phyloP scores from a whole-genome alignment of 2,888 invertebrate genomes.

The Mesoligia furuncula region DNA sequence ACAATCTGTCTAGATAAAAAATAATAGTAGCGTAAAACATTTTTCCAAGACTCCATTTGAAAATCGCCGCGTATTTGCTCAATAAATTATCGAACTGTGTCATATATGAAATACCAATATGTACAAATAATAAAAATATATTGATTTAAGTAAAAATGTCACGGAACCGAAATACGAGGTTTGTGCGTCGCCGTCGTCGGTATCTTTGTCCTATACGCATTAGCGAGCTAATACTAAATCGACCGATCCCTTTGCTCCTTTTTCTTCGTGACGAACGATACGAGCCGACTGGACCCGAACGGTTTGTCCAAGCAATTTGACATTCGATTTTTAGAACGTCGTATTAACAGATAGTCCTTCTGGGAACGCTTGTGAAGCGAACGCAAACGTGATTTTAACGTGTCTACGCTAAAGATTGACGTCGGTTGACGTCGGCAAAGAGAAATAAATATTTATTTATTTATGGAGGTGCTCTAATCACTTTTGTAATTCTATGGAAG shows the following conservation, averaged over 20 bases:
- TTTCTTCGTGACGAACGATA: slow-evolving; percentile 78
- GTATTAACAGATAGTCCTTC: slow-evolving; percentile 84
- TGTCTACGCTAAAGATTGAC: slow-evolving; percentile 77
- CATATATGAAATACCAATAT: slow-evolving; percentile 59
- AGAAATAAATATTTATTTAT: slow-evolving; percentile 77
- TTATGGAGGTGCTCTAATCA: slow-evolving; percentile 76
- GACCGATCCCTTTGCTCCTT: slow-evolving; percentile 69
- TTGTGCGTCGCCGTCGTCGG: slow-evolving; percentile 67
- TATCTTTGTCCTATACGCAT: slow-evolving; percentile 75
- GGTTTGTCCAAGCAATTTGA: slow-evolving; percentile 76
- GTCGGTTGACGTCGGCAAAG: slow-evolving; percentile 70
- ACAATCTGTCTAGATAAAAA: slow-evolving; percentile 24
- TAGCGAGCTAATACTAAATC: slow-evolving; percentile 76
- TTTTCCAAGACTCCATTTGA: slow-evolving; percentile 54
- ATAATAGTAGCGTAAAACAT: slow-evolving; percentile 15
- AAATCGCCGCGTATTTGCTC: slow-evolving; percentile 53
- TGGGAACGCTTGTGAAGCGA: slow-evolving; percentile 76
- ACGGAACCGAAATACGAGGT: slow-evolving; percentile 54
- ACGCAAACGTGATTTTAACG: slow-evolving; percentile 78
- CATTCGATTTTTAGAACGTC: slow-evolving; percentile 74
- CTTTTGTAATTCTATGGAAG: slow-evolving; percentile 83
- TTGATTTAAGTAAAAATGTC: slow-evolving; percentile 62
- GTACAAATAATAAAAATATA: slow-evolving; percentile 64
- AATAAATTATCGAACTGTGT: slow-evolving; percentile 42
- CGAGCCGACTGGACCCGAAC: slow-evolving; percentile 53